Conservation (phyloP, 2,888 invertebrate species). For the Thelaira solivaga region DNA sequence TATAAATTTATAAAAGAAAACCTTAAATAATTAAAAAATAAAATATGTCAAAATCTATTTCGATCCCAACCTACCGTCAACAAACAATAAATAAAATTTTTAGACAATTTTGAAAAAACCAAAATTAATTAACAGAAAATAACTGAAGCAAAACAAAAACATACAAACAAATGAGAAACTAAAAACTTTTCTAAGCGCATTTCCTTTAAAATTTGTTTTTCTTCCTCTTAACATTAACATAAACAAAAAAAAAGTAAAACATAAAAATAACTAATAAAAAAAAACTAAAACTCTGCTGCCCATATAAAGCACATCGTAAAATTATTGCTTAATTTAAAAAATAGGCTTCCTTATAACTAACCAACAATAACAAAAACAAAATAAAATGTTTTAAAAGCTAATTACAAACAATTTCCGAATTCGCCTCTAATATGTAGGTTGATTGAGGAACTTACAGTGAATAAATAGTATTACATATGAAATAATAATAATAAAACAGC, state of each 20-base stretch:
- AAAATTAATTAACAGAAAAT: slow-evolving; percentile 31
- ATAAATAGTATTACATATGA: slow-evolving; percentile 6
- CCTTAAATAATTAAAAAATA: slow-evolving; percentile 17
- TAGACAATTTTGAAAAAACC: slow-evolving; percentile 12
- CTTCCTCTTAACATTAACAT: slow-evolving; percentile 8
- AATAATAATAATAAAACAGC: no score
- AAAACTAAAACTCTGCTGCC: slow-evolving; percentile 44
- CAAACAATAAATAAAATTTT: slow-evolving; percentile 47
- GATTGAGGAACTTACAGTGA: neutral
- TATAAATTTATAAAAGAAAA: neutral
- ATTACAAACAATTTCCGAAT: neutral
- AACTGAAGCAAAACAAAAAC: neutral
- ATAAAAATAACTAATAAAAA: neutral
- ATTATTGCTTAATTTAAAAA: slow-evolving; percentile 51
- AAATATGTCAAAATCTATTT: slow-evolving; percentile 43
- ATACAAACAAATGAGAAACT: neutral
- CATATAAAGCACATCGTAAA: slow-evolving; percentile 41
- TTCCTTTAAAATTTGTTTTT: slow-evolving; percentile 38
- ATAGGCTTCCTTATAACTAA: slow-evolving; percentile 18
- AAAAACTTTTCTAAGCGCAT: slow-evolving; percentile 21
- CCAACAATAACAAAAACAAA: neutral
- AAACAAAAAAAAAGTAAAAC: slow-evolving; percentile 11
- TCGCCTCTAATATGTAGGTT: neutral
- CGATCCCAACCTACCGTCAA: slow-evolving; percentile 47
- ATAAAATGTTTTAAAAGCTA: neutral